These are phyloP conservation scores for Chalcis sispes DNA, from an alignment of 2,888 invertebrate genomes.

Conservation along the genomic window DNA sequence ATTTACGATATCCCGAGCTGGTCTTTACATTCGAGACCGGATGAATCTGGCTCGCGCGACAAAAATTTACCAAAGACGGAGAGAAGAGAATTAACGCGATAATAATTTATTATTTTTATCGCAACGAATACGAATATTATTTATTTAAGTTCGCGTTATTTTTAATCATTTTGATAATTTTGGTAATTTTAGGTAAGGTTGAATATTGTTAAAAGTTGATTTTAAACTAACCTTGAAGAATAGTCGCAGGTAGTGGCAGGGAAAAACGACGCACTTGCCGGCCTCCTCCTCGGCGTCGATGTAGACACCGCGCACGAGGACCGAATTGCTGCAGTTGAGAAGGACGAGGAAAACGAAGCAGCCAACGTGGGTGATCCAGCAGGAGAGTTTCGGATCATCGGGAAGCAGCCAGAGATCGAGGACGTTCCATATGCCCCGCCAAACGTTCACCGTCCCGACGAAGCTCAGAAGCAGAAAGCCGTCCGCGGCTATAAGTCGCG, in stretches of 20 bases:
- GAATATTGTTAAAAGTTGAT: neutral
- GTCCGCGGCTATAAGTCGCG: conserved; percentile 85
- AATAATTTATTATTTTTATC: no score
- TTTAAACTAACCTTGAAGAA: conserved; percentile 79
- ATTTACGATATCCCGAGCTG: no score
- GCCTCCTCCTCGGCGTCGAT: conserved; percentile 91
- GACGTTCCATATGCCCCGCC: conserved; percentile 91
- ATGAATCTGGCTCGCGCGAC: no score
- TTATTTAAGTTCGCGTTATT: no score
- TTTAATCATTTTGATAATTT: no score
- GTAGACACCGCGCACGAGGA: conserved; percentile 91
- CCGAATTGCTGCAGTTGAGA: conserved; percentile 90
- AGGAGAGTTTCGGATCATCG: conserved; percentile 86
- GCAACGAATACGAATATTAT: no score
- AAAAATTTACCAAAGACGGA: no score
- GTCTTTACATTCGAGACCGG: no score
- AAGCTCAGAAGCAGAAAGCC: conserved; percentile 86
- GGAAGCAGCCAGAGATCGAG: conserved; percentile 85
- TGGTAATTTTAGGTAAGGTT: no score
- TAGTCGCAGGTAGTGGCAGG: conserved; percentile 88
- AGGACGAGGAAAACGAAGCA: conserved; percentile 86
- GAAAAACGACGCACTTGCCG: conserved; percentile 89
- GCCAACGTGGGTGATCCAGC: conserved; percentile 87
- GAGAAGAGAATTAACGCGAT: no score
- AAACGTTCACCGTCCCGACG: conserved; percentile 89